A percentile compares a stretch with the other conserved stretches of the same genome.
Evolutionary conservation across 2,888 invertebrate species (phyloP).

Genomic region (Xanthia icteritia): DNA sequence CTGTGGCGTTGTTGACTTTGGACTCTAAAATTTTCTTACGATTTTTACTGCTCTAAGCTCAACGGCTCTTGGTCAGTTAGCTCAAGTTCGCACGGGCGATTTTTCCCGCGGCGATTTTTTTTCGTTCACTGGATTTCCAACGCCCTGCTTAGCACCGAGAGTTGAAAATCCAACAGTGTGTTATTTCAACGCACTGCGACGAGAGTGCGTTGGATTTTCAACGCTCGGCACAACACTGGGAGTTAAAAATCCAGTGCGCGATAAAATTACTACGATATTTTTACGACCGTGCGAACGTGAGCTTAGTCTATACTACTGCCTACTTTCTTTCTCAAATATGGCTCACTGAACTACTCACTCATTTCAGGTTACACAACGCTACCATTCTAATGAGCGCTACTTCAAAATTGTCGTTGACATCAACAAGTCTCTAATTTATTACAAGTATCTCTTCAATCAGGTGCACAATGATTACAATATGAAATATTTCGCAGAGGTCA

Average conservation of each 20-base stretch:
- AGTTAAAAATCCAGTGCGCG: too few relatives aligned
- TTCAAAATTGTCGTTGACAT: slow-evolving; percentile 52
- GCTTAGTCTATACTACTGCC: not conserved
- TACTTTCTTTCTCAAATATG: slow-evolving; percentile 17
- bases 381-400: slow-evolving; percentile 40
- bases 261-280: too few relatives aligned
- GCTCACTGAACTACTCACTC: slow-evolving; percentile 27
- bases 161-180: too few relatives aligned
- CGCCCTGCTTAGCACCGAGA: too few relatives aligned
- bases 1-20: not conserved
- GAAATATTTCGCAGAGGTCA: slow-evolving; percentile 68
- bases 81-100: too few relatives aligned
- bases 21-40: not conserved
- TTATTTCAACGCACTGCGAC: too few relatives aligned
- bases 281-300: too few relatives aligned
- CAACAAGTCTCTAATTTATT: slow-evolving; percentile 54
- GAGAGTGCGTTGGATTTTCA: too few relatives aligned
- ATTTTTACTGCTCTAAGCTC: not conserved
- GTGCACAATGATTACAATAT: slow-evolving; percentile 61
- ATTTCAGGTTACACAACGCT: slow-evolving; percentile 28
- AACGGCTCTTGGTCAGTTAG: not conserved
- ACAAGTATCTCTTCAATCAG: slow-evolving; percentile 61
- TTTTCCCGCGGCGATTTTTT: too few relatives aligned
- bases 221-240: too few relatives aligned
- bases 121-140: too few relatives aligned